Evolutionary conservation across 2,797 vertebrate genomes (phyloP), one percentile per base, ranked within the genome.

Genomic region (Melopsittacus undulatus): DNA sequence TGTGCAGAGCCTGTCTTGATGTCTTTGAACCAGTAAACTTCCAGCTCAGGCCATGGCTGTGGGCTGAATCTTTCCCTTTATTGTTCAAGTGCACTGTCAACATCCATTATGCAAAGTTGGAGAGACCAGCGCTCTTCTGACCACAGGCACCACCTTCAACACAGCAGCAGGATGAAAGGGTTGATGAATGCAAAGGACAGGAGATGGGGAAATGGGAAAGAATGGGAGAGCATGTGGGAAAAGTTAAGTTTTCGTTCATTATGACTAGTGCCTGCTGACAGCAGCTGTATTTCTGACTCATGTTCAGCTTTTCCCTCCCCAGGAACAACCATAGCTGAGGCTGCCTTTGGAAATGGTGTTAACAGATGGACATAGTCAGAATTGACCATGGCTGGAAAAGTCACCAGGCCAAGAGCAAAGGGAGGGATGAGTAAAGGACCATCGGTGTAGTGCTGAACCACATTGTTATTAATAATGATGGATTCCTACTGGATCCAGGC

Each of bases 11-110:
- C 61, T 0, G 1, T 40, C 73, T 77, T 23, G 52, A 19, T 42
- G 74, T 20, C 77, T 96, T 92, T 89, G 88, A 93, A 82, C 63
- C 77, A 30, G 45, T 42, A 32, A 80, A 51, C 51, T 78, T n/a
- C 92, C 88, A 91, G 62, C 66, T 42, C 57, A 18, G 61, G 64
- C 87, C 0, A 0, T 5, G 45, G 73, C 66, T 57, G 21, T 13
- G 64, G 74, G 62, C 77, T 93, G 34, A 29, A 36, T 54, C 30
- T 34, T 67, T 59, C 43, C 74, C n/a, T 82, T 62, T 78, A 38
- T 57, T 12, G 7, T 27, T 81, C 77, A 63, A 63, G 23, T 54
- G n/a, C 77, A 34, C 67, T 82, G 86, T 79, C 92, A 79, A 18
- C 80, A 82, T 82, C 63, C 59, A 67, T 70, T 34, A 59, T 1